Base-by-base conservation (phyloP, 2,888 invertebrate species). In the Shargacucullia verbasci region DNA sequence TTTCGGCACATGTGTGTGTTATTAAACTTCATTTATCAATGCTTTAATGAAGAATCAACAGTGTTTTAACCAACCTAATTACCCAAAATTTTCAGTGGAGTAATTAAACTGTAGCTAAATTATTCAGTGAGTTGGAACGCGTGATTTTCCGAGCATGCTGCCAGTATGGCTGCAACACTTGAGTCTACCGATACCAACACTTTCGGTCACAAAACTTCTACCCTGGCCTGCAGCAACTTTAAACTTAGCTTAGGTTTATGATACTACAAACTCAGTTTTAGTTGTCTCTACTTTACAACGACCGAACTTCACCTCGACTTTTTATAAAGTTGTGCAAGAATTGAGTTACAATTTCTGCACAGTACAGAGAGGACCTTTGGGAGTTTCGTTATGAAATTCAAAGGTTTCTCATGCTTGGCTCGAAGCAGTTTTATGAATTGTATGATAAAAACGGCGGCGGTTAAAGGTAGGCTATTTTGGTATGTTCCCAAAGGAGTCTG, bases 161-260 rank as follows among this genome's bases (percentile, higher is more conserved):
- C 29, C 29, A 7, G 29, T 1, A 3, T 20, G 20, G 5, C 7
- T 9, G 9, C 7, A 29, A 29, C 29, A 13, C 14, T 35, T 10
- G 9, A 37, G 50, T 38, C 47, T 29, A 25, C 14, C 35, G 41
- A 33, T 39, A 14, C n/a, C 29, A 29, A 29, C 25, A 29, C 39
- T 41, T 41, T 40, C 33, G 15, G n/a, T 11, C 10, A 40, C 15
- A 5, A 31, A 14, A 20, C 37, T 43, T 45, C 41, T 44, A 35
- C 44, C 27, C 47, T 4, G 31, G 50, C 31, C 34, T 39, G 50
- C 58, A 50, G 20, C 15, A 53, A 68, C 49, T 70, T 71, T 59
- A 71, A 71, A 70, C 68, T 59, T 40, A 45, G 50, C 72, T 71
- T 71, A 71, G 59, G 63, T 61, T 65, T 55, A 65, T 65, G 61